Percentiles rank a stretch among this genome's conserved stretches.
These are phyloP conservation scores for Drosophila pseudotalamancana DNA, from an alignment of 2,888 invertebrate genomes.

Conservation along the genomic window DNA sequence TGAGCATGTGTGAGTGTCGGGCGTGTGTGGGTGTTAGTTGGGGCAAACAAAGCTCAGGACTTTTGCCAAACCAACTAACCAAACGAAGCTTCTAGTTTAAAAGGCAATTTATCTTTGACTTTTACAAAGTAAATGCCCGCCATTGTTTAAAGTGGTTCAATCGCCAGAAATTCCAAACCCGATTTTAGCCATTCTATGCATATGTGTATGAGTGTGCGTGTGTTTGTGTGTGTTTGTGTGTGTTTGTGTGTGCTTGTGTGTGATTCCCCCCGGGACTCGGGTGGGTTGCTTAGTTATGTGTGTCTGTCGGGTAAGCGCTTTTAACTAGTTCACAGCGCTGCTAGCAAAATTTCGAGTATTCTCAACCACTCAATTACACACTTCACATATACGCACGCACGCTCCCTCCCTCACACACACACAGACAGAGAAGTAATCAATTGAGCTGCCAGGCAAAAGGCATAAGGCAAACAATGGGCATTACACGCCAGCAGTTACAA, in stretches of 20 bases:
- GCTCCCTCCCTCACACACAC: constrained; percentile 1
- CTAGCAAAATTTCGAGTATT: constrained; percentile 57
- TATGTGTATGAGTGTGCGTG: not conserved
- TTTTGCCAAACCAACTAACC: constrained; percentile 58
- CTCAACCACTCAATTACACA: constrained; percentile 72
- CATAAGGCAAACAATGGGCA: constrained; percentile 51
- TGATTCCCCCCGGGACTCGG: not conserved
- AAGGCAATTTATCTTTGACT: constrained; percentile 78
- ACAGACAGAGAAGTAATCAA: constrained; percentile 47
- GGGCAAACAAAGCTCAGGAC: constrained; percentile 66
- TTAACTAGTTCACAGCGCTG: constrained; percentile 64
- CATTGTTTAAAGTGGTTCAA: constrained; percentile 73
- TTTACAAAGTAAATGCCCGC: constrained; percentile 69
- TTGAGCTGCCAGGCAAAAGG: constrained; percentile 60
- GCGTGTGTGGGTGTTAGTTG: constrained; percentile 5
- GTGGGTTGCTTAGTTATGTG: constrained; percentile 8
- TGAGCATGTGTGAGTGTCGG: constrained; percentile 9
- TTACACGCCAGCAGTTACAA: constrained; percentile 18
- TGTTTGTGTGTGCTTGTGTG: not conserved
- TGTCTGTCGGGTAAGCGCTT: constrained; percentile 52
- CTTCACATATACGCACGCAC: constrained; percentile 28
- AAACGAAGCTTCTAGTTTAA: constrained; percentile 74
- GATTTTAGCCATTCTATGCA: constrained; percentile 11
- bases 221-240: constrained; percentile 10
- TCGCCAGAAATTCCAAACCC: constrained; percentile 20